Percentiles rank a stretch among this genome's conserved stretches.
Conservation (phyloP, 2,797 vertebrate species). For the Lepus townsendii region DNA sequence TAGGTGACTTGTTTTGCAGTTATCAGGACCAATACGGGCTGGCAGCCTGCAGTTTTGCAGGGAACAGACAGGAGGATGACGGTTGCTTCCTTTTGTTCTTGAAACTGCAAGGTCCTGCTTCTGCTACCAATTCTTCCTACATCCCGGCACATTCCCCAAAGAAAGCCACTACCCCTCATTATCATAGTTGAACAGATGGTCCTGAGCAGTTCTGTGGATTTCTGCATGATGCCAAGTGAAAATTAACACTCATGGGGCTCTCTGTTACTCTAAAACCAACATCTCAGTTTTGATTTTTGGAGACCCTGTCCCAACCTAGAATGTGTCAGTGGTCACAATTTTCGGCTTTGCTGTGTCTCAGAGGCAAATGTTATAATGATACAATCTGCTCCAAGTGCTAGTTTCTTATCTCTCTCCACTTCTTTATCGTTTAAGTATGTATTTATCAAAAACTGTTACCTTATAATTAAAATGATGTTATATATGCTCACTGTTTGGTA, state of each 20-base stretch:
- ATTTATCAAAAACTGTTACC: slow-evolving; percentile 32
- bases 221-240: slow-evolving; percentile 71
- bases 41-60: neutral
- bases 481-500: neutral
- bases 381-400: neutral
- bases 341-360: neutral
- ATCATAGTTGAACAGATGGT: slow-evolving; percentile 74
- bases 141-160: neutral
- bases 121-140: neutral
- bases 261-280: slow-evolving; percentile 59
- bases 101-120: slow-evolving; percentile 9
- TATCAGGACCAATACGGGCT: neutral
- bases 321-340: neutral
- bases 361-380: neutral
- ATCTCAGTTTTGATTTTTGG: slow-evolving; percentile 49
- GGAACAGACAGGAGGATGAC: neutral
- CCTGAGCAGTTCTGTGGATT: slow-evolving; percentile 44
- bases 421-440: slow-evolving; percentile 40
- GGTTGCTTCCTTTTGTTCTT: slow-evolving; percentile 20
- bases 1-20: slow-evolving; percentile 14
- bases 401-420: neutral
- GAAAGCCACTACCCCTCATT: slow-evolving; percentile 75
- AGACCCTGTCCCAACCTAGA: slow-evolving; percentile 34
- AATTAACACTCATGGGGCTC: slow-evolving; percentile 65
- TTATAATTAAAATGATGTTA: neutral